A percentile compares a stretch with the other conserved stretches of the same genome.
phyloP scores from a whole-genome alignment of 1,140 invertebrate species.

The Drosophila lacertosa region DNA sequence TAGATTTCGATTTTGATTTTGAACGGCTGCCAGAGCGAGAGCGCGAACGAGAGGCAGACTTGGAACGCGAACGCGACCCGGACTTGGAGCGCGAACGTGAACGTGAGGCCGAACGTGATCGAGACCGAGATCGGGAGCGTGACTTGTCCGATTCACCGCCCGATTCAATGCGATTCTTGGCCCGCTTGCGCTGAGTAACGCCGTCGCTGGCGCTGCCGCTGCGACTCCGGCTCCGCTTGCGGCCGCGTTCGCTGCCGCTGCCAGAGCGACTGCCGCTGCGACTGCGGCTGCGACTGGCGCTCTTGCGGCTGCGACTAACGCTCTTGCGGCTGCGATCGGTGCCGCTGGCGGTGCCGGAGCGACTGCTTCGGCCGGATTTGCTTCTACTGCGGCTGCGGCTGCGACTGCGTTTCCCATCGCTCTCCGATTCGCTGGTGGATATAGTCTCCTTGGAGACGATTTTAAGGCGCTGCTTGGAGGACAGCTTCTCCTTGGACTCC shows the following conservation, averaged over 20 bases:
- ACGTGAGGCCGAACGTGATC: slow-evolving; percentile 81
- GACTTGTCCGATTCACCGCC: slow-evolving; percentile 75
- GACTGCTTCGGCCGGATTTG: slow-evolving; percentile 51
- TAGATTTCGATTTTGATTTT: slow-evolving; percentile 77
- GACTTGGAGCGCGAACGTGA: slow-evolving; percentile 81
- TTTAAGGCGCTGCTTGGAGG: slow-evolving; percentile 92
- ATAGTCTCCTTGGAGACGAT: slow-evolving; percentile 98
- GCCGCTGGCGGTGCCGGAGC: slow-evolving; percentile 50
- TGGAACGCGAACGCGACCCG: slow-evolving; percentile 61
- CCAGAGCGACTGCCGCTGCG: slow-evolving; percentile 37
- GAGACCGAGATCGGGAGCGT: slow-evolving; percentile 54
- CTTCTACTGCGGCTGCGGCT: slow-evolving; percentile 60
- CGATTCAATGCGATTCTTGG: slow-evolving; percentile 83
- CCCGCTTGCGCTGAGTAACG: slow-evolving; percentile 53
- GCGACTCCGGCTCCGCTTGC: slow-evolving; percentile 57
- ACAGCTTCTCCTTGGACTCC: slow-evolving; percentile 85
- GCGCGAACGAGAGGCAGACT: slow-evolving; percentile 72
- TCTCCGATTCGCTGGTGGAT: slow-evolving; percentile 96
- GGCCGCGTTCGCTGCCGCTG: slow-evolving; percentile 83
- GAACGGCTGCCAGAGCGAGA: slow-evolving; percentile 65
- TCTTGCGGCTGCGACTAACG: slow-evolving; percentile 35
- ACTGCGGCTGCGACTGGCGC: slow-evolving; percentile 59
- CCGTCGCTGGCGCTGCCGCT: slow-evolving; percentile 71
- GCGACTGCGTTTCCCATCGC: slow-evolving; percentile 86
- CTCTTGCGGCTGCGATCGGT: slow-evolving; percentile 54